These are phyloP conservation scores for Amblyteles armatorius DNA, from an alignment of 2,888 invertebrate genomes.

Conservation along the genomic window DNA sequence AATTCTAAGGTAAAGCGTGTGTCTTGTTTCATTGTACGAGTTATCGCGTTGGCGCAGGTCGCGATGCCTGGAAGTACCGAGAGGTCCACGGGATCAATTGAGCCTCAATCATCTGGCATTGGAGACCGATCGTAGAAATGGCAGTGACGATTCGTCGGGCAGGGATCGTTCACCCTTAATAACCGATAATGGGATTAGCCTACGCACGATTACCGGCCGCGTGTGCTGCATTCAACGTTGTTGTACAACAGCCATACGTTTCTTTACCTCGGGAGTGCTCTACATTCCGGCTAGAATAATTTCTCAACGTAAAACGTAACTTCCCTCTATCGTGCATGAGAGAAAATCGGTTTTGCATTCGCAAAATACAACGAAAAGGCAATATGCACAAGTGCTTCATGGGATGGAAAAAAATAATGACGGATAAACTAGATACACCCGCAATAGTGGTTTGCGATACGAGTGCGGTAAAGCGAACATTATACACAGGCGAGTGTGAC, in stretches of 20 bases:
- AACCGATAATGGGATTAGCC: constrained; percentile 53
- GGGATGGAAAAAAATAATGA: neutral
- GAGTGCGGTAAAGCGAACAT: too few species aligned
- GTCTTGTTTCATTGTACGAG: neutral
- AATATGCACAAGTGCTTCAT: neutral
- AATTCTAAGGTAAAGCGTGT: neutral
- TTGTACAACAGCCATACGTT: neutral
- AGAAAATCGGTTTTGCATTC: constrained; percentile 35
- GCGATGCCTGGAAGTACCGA: neutral
- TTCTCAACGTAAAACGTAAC: neutral
- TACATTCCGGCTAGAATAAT: neutral
- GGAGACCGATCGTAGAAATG: constrained; percentile 46
- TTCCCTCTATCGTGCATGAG: neutral
- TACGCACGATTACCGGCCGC: constrained; percentile 37
- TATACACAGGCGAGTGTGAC: too few species aligned
- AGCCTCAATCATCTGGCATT: constrained; percentile 55
- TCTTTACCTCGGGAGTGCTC: too few species aligned
- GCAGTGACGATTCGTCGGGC: constrained; percentile 24
- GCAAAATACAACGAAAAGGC: neutral
- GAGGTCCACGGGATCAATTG: constrained; percentile 52
- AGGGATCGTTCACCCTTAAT: constrained; percentile 49
- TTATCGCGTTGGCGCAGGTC: neutral
- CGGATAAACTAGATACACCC: too few species aligned
- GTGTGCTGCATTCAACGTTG: neutral
- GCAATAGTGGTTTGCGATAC: too few species aligned